Evolutionary conservation across 2,113 vertebrate genomes (phyloP).

Genomic region (Petaurus breviceps): DNA sequence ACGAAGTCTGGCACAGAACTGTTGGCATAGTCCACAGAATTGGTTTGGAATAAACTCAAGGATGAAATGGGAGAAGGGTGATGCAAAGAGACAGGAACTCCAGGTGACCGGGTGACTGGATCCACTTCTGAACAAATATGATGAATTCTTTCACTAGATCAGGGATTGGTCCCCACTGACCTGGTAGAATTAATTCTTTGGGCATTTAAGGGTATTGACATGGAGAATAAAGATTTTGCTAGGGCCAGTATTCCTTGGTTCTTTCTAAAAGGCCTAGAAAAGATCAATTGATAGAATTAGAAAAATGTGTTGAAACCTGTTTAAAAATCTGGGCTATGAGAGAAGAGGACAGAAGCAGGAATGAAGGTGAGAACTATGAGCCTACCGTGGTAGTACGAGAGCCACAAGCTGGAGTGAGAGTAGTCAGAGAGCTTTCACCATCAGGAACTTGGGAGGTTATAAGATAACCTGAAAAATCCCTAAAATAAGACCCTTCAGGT

Average conservation of each 20-base stretch:
- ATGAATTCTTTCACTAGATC: not conserved
- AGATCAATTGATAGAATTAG: not conserved
- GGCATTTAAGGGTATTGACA: not conserved
- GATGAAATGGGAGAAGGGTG: not conserved
- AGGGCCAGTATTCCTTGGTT: not conserved
- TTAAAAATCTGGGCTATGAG: not conserved
- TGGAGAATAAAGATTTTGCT: not conserved
- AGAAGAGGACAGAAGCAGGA: not conserved
- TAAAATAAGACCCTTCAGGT: not conserved
- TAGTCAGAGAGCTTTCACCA: not conserved
- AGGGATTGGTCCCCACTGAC: not conserved
- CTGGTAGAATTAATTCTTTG: not conserved
- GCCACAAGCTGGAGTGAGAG: not conserved
- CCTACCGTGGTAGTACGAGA: not conserved
- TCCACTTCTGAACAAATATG: not conserved
- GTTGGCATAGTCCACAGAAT: not conserved
- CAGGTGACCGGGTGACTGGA: not conserved
- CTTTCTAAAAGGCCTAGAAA: not conserved
- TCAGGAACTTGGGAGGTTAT: not conserved
- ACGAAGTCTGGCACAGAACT: not conserved
- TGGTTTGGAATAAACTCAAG: not conserved
- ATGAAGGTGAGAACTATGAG: not conserved
- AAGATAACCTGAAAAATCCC: not conserved
- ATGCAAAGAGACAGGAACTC: not conserved
- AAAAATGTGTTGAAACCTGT: not conserved